Base-by-base conservation (phyloP, 2,113 vertebrate species). In the Tachysurus vachellii region DNA sequence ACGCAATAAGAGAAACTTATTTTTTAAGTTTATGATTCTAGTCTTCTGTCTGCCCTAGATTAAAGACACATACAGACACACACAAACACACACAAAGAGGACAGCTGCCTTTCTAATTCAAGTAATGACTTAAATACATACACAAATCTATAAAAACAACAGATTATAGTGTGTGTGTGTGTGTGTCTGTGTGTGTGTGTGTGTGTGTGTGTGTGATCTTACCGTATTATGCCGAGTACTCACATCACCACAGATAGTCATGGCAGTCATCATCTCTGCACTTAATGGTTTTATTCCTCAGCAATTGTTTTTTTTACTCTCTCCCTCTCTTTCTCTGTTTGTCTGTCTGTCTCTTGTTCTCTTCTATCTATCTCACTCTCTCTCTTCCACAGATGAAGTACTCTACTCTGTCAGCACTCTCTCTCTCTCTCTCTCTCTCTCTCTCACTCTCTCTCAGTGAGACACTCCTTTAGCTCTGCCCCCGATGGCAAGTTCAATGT, bases 221-320 rank as follows among this genome's bases (percentile, higher is more conserved):
- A 96, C 95, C 95, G 94, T 95, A 79, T 81, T 91, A 6, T 94
- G 92, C 93, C 94, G 95, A 81, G 93, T 47, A 6, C 91, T 86
- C 82, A 94, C 86, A 5, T 92, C 89, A 85, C 94, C 91, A 82
- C 93, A 90, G 89, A 95, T 80, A 77, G 94, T 93, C 88, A 96
- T 59, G 36, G 95, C 93, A 59, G 95, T 90, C 95, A 95, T 95
- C 94, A 95, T 95, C 82, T 90, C 95, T 87, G 19, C 71, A 26
- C 66, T 47, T 75, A 6, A 0, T 21, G 28, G 8, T 36, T 80
- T 44, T 84, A 44, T 86, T 28, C 3, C 68, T 82, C 47, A 42
- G n/a, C 28, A 77, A 54, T 17, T 6, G 50, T 54, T 31, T 79
- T 47, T 54, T 9, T 42, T 23, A 54, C 44, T 23, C 70, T 71